A percentile compares a stretch with the other conserved stretches of the same genome.
phyloP scores from a whole-genome alignment of 2,113 vertebrate species.

The Glareola pratincola region DNA sequence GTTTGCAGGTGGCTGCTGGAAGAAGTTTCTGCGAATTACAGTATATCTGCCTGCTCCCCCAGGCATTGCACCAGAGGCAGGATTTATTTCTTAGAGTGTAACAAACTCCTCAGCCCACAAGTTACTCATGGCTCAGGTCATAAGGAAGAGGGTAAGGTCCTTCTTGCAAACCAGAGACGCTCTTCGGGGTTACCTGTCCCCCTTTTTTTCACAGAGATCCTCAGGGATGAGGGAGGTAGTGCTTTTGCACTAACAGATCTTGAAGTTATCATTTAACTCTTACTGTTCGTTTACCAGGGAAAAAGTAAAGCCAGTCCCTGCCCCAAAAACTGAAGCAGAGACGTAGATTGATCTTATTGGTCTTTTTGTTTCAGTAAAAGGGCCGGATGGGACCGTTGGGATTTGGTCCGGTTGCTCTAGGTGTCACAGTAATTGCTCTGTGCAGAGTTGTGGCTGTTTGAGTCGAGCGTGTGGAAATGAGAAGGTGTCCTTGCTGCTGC shows the following conservation, averaged over 20 bases:
- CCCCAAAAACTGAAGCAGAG: not conserved
- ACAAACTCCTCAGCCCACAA: not conserved
- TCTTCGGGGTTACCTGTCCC: not conserved
- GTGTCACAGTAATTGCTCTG: not conserved
- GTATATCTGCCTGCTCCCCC: slow-evolving; percentile 13
- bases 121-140: not conserved
- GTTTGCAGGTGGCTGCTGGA: slow-evolving; percentile 40
- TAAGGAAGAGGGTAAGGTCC: not conserved
- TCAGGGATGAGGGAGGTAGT: not conserved
- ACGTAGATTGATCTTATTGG: not conserved
- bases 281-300: not conserved
- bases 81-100: not conserved
- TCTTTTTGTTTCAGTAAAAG: not conserved
- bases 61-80: slow-evolving; percentile 41
- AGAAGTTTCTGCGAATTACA: slow-evolving; percentile 54
- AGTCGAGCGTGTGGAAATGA: not conserved
- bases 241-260: not conserved
- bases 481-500: slow-evolving; percentile 3
- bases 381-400: not conserved
- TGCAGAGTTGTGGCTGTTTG: not conserved
- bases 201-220: not conserved
- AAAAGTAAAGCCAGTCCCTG: not conserved
- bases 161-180: not conserved
- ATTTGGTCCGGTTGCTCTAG: not conserved
- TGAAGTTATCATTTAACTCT: not conserved